These are phyloP conservation scores for Diglossa cyanea DNA, from an alignment of 2,797 vertebrate species.

Conservation along the genomic window DNA sequence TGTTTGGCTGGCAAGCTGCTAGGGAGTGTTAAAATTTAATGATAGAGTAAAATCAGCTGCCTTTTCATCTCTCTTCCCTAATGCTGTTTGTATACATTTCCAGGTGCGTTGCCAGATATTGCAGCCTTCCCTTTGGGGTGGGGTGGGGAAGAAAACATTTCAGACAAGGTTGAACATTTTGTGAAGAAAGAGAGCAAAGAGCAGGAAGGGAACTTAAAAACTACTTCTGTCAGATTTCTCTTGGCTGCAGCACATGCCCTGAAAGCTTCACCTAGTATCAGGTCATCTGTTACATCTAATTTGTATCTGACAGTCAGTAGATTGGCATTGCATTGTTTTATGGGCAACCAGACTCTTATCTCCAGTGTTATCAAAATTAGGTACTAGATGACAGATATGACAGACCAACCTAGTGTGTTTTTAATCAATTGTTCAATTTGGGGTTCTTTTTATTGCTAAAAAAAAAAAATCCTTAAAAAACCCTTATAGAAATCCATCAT, in stretches of 20 bases:
- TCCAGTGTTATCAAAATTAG: neutral
- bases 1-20: conserved; percentile 2
- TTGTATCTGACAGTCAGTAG: neutral
- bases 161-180: neutral
- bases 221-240: neutral
- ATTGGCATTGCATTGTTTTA: neutral
- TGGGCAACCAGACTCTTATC: neutral
- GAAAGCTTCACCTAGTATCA: neutral
- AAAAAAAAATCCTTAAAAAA: too few species aligned
- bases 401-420: neutral
- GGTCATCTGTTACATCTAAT: neutral
- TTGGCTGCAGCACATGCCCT: neutral
- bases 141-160: neutral
- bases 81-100: conserved; percentile 4
- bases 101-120: neutral
- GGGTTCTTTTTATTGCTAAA: neutral
- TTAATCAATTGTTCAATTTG: neutral
- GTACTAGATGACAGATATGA: neutral
- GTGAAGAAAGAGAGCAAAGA: neutral
- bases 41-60: conserved; percentile 7
- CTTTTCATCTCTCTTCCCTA: neutral
- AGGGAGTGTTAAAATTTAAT: conserved; percentile 15
- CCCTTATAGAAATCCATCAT: neutral
- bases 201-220: neutral
- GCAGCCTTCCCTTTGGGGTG: neutral